Conservation (phyloP, 2,113 vertebrate genomes). For the Serinus canaria region DNA sequence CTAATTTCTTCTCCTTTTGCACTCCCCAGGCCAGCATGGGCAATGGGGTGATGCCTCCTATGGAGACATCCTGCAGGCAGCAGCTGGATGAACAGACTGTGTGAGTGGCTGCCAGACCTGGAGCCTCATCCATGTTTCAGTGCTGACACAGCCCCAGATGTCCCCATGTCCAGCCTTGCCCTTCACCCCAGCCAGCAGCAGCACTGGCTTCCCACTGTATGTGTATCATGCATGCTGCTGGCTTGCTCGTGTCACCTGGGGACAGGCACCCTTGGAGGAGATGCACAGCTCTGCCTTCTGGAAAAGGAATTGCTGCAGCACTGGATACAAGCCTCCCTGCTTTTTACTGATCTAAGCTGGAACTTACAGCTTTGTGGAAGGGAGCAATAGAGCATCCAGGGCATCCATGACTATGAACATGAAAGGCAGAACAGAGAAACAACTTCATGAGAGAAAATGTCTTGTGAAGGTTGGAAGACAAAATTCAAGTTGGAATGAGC, state of each 20-base stretch:
- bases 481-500: neutral
- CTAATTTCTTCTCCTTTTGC: neutral
- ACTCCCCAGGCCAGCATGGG: neutral
- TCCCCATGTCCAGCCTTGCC: neutral
- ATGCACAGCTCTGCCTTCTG: neutral
- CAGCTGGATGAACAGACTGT: neutral
- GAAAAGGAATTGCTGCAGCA: neutral
- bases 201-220: fast-evolving
- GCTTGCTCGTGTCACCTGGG: fast-evolving
- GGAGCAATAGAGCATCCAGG: neutral
- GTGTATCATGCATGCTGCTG: neutral
- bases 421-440: neutral
- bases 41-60: neutral
- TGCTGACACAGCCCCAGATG: neutral
- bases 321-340: neutral
- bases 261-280: neutral
- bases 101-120: neutral
- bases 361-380: neutral
- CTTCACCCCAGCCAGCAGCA: neutral
- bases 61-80: neutral
- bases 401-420: neutral
- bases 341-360: neutral
- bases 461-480: neutral
- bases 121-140: neutral
- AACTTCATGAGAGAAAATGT: neutral